Evolutionary conservation across 2,113 vertebrate species (phyloP), one percentile per base, ranked within the genome.

Genomic region (Pedetes capensis): DNA sequence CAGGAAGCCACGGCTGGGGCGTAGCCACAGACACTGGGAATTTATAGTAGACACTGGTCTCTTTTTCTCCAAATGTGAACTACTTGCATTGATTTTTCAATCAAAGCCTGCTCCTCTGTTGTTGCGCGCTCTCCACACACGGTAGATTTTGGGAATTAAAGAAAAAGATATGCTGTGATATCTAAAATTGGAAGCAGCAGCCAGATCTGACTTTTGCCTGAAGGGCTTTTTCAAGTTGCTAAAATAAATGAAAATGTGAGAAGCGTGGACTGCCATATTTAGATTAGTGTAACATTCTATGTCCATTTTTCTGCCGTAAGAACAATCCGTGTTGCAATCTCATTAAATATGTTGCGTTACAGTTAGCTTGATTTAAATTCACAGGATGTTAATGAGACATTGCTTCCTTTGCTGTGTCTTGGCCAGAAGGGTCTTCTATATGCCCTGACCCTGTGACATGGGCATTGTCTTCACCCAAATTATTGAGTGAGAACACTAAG

Each of bases 181-280:
- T 80, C 64, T 93, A 87, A 87, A 83, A 92, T 66, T 51, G 87
- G 92, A 95, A 71, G 11, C 23, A 80, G 53, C 47, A 87, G 47
- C 47, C 57, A 44, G 51, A 47, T 71, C 63, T 81, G 80, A 87
- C 76, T 96, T 87, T 92, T 32, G 53, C 85, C 90, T 78, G 12
- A 25, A 59, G 27, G 93, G 69, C 29, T 83, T 83, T 94, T 80
- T 71, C 61, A 84, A 79, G 47, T 84, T 69, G 74, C 80, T 88
- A 89, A 96, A 96, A 82, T 95, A 89, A 88, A 66, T 89, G 71
- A 79, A 63, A 95, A 82, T 76, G 64, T 47, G 90, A 87, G 49
- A 96, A 78, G 42, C 29, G 34, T 34, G 37, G 42, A n/a, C 34
- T 95, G 89, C 59, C 37, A 23, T 86, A 85, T 75, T 92, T 96